Evolutionary conservation across 2,888 invertebrate species (phyloP).

Genomic region (Ceratothoa steindachneri): DNA sequence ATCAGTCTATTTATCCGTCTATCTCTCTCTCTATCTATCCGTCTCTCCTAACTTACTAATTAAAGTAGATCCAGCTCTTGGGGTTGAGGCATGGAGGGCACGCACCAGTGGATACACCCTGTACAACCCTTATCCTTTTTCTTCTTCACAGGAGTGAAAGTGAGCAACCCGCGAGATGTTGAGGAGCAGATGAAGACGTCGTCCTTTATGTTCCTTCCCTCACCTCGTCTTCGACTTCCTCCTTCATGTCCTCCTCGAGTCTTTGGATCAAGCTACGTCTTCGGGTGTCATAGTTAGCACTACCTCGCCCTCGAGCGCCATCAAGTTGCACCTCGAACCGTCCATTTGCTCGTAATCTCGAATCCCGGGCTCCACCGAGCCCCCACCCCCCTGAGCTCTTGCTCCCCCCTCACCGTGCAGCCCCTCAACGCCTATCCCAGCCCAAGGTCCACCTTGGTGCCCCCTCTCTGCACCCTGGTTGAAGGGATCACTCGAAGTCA

Average conservation of each 20-base stretch:
- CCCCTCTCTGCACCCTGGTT: no score
- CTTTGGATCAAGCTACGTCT: neutral
- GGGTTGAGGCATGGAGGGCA: no score
- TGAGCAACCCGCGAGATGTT: no score
- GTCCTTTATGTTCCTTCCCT: neutral
- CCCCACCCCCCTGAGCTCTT: neutral
- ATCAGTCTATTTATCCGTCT: no score
- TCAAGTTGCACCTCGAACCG: neutral
- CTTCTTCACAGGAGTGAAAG: no score
- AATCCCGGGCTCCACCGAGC: neutral
- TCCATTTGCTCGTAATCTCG: neutral
- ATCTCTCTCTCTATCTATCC: no score
- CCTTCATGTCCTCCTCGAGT: neutral
- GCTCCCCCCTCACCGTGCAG: neutral
- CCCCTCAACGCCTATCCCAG: neutral
- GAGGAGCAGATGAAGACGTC: no score
- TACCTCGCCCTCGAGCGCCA: neutral
- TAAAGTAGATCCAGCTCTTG: no score
- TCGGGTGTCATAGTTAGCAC: neutral
- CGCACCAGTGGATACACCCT: no score
- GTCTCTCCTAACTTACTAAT: no score
- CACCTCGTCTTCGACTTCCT: neutral
- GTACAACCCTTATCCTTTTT: no score
- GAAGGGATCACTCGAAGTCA: no score
- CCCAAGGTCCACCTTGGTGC: neutral